Evolutionary conservation across 1,140 invertebrate species (phyloP), one percentile per base, ranked within the genome.

Genomic region (Drosophila ogumai): DNA sequence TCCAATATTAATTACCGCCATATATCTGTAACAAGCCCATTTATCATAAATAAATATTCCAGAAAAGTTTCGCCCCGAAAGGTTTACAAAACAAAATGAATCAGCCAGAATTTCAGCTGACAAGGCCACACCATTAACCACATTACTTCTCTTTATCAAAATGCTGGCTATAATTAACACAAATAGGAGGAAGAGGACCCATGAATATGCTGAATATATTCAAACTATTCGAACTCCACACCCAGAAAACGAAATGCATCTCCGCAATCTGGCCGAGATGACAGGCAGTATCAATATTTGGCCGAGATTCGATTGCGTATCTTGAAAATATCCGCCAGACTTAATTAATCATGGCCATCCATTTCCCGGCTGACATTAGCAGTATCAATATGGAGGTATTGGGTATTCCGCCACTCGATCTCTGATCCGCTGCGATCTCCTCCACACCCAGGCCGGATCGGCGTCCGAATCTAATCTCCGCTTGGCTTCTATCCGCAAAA

Each of bases 401-500:
- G 19, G 25, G 3, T 66, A 44, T 34, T 60, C 36, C 54, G 36
- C 28, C 54, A 25, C 44, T 6, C 13, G n/a, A 63, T 44, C 31
- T 25, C 32, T 10, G 3, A 13, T 3, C 19, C 3, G 22, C 46
- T 52, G 17, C 50, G 12, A 52, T 34, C 50, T 34, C 31, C 40
- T 17, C 44, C 59, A 41, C 34, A 32, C 25, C 28, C 55, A 47
- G 19, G 10, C 22, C 22, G n/a, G 32, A 34, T 6, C 7, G 25
- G 5, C 13, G 32, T 57, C 68, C 13, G 44, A 25, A 72, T 59
- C 68, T 72, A 36, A 72, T 72, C 68, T 32, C 10, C 2, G 19
- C 28, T 32, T 72, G 68, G 66, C 66, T 58, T 71, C 66, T 41
- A 72, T n/a, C 34, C 32, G 34, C 57, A 44, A 55, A 55, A 40